Evolutionary conservation across 2,113 vertebrate species (phyloP), one percentile per base, ranked within the genome.

Genomic region (Leucopsar rothschildi): DNA sequence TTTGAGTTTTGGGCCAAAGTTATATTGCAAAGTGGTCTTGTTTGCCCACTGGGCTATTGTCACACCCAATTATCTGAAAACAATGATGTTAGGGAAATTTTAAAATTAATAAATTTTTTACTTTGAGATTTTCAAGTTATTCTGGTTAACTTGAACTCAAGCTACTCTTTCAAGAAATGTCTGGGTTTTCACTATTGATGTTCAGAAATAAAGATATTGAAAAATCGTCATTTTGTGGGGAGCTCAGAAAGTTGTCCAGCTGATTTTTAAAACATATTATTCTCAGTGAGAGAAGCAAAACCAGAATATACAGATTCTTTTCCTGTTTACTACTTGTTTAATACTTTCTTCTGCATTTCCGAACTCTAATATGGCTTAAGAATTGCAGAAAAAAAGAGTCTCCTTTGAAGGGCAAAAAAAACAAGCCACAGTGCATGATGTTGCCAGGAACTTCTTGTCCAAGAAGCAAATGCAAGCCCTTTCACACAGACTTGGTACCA

Each of bases 51-150:
- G n/a, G 28, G 17, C 3, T 57, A 10, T 16, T 80, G 2, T 8
- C 53, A 69, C 45, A 72, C 3, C 3, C 10, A 75, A 11, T 28
- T 63, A 65, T 27, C 23, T 65, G 3, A 66, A 65, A 90, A 45
- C 3, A 57, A 42, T 52, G 2, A 21, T 0, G 0, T 35, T 33
- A 65, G 5, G 5, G 20, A 77, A 39, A 77, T 53, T 45, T 81
- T 23, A 21, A 82, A 71, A 76, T 19, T 0, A 49, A 35, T 20
- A 23, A 4, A 22, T 6, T 31, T 88, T 52, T 39, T 6, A 45
- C 16, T 47, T 88, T 39, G 55, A 66, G 10, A 40, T 76, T 92
- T 95, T 90, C 29, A 65, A 19, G 5, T 56, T 87, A 40, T 40
- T 72, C 2, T 33, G 7, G 5, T n/a, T 47, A 73, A 60, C 29